Evolutionary conservation across 2,797 vertebrate species (phyloP).

Genomic region (Amblyraja radiata): DNA sequence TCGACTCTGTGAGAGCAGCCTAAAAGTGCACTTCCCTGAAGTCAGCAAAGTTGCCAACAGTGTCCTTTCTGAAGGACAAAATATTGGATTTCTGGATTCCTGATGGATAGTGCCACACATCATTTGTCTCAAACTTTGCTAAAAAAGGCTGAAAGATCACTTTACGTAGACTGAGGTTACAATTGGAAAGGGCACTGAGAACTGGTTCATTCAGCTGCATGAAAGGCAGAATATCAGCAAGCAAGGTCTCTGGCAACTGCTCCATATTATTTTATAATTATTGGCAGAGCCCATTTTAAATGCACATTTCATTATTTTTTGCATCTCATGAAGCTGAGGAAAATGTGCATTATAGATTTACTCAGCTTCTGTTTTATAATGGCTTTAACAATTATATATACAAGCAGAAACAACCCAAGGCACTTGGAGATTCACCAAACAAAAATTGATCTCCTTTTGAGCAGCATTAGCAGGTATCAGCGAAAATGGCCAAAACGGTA

Average conservation of each 20-base stretch:
- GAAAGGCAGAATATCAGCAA: neutral
- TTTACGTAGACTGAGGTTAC: neutral
- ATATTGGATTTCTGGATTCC: constrained; percentile 12
- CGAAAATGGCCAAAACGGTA: too few species aligned
- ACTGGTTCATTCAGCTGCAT: neutral
- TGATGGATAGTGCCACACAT: neutral
- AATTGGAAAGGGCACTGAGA: constrained; percentile 6
- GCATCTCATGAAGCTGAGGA: neutral
- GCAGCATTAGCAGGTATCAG: too few species aligned
- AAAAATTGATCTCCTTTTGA: too few species aligned
- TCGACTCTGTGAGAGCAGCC: neutral
- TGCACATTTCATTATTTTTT: neutral
- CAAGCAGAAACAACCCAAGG: too few species aligned
- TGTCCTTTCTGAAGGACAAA: constrained; percentile 25
- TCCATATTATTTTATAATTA: neutral
- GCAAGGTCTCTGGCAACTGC: neutral
- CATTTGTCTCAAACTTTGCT: constrained; percentile 20
- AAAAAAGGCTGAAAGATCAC: constrained; percentile 25
- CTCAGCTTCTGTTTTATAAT: too few species aligned
- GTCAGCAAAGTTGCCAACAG: neutral
- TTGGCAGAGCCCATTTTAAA: neutral
- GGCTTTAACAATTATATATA: too few species aligned
- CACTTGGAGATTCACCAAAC: too few species aligned
- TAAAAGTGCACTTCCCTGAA: neutral
- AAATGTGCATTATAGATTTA: neutral